Base-by-base conservation (phyloP, 2,888 invertebrate genomes). In the Cephus sareptanus region DNA sequence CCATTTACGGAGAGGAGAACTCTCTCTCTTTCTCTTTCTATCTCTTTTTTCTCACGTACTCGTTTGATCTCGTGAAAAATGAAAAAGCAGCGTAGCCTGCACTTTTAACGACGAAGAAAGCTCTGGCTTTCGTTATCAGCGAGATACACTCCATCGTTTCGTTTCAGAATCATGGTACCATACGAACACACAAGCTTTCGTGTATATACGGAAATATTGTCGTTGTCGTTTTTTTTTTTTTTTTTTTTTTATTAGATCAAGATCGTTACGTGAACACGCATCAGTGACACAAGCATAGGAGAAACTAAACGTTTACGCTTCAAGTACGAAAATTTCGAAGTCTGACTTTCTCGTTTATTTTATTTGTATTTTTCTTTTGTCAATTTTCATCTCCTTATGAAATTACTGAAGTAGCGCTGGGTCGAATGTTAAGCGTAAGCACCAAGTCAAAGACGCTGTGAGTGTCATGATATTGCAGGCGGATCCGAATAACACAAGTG, bases 121-220 rank as follows among this genome's bases (percentile, higher is more conserved):
- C 70, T 77, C n/a, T 37, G 40, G 76, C 75, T 71, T 73, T 81
- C 76, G 79, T 77, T 81, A 80, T 78, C 79, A 79, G 76, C 76
- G 71, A 75, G 78, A 77, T 76, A 75, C 77, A 74, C 78, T 68
- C 76, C 73, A 40, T 40, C 40, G 40, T 15, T 40, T 40, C 40
- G 15, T 15, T 40, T 40, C 1, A 40, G 15, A 40, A 40, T 40
- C 15, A 40, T 15, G 40, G 6, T 40, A 15, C 15, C 40, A 15
- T 15, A 40, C 15, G 40, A 40, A 40, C 40, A 15, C 15, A 40
- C 40, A 40, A 15, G 6, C 40, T 40, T 2, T 1, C 37, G 37
- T 15, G 4, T 15, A 40, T 15, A 23, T 56, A 40, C 6, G 2
- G 23, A 56, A 23, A 56, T 56, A 56, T 56, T 23, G 2, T 56